Base-by-base conservation (phyloP, 2,888 invertebrate species). In the Elmis aenea region DNA sequence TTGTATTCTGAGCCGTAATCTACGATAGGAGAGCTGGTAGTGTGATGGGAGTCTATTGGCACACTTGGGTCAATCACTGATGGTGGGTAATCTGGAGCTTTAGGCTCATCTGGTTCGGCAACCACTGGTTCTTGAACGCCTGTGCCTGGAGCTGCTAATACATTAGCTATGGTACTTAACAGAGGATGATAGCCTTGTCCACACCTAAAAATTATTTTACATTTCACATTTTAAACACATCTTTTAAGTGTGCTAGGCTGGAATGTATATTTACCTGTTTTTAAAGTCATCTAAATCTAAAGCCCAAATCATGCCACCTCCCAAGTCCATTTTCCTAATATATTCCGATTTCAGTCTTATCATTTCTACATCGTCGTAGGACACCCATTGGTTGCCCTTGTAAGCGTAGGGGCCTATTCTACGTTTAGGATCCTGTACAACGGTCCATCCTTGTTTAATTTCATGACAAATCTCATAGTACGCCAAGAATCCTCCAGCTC, bases 391-490 rank as follows among this genome's bases (percentile, higher is more conserved):
- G 56, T 83, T 83, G 26, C 82, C 89, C 56, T 86, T 85, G 58
- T 81, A 84, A 0, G 92, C 88, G 53, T 85, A 91, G 0, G 93
- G 93, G 3, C 92, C 92, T 79, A 93, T 86, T 27, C 88, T 73
- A 8, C 78, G 73, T 29, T 79, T 67, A 1, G 82, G 76, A 60
- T 91, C 90, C 57, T 87, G 79, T 0, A 90, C 81, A 0, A 90
- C 81, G 2, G 76, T 81, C 86, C 89, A 90, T 2, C 83, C 85
- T 36, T 79, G 78, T 46, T 77, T 77, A 6, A 93, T 74, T 41
- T 85, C 78, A 48, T 90, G 83, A 59, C 92, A 92, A 54, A 92
- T 90, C 81, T 92, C 92, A 61, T 91, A 91, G 56, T 91, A 92
- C 0, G 91, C 81, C 31, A 93, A 68, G 64, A 91, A 91, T 13